phyloP scores from a whole-genome alignment of 2,888 invertebrate genomes.

The Eilema caniola region DNA sequence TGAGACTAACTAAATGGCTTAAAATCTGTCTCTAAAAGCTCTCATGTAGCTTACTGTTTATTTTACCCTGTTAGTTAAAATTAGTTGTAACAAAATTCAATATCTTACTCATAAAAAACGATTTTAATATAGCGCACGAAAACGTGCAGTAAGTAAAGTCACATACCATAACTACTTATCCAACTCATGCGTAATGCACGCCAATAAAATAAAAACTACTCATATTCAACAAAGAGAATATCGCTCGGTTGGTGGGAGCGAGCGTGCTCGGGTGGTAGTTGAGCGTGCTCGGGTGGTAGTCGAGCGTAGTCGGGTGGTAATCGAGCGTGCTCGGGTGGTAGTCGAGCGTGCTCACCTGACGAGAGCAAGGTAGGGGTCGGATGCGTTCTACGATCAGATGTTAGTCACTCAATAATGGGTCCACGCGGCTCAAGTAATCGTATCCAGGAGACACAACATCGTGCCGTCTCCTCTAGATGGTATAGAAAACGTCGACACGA shows the following conservation, averaged over 20 bases:
- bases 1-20: conserved; percentile 42
- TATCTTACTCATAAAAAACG: conserved; percentile 73
- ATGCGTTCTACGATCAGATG: conserved; percentile 29
- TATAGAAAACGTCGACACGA: background rate
- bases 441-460: conserved; percentile 3
- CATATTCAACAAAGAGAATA: conserved; percentile 42
- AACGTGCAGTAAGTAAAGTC: conserved; percentile 65
- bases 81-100: conserved; percentile 66
- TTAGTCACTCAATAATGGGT: conserved; percentile 51
- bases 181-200: conserved; percentile 63
- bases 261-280: background rate
- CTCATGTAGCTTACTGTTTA: conserved; percentile 58
- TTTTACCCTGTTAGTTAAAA: conserved; percentile 84
- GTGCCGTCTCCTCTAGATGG: background rate
- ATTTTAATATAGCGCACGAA: conserved; percentile 72
- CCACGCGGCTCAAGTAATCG: conserved; percentile 25
- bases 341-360: conserved; percentile 17
- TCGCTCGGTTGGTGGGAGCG: conserved; percentile 23
- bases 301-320: conserved; percentile 21
- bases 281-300: conserved; percentile 32
- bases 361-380: conserved; percentile 32
- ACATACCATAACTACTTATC: conserved; percentile 53
- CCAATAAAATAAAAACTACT: conserved; percentile 63
- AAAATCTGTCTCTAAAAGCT: conserved; percentile 56
- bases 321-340: conserved; percentile 18